Conservation (phyloP, 2,888 invertebrate species). For the Oscheius sp. region DNA sequence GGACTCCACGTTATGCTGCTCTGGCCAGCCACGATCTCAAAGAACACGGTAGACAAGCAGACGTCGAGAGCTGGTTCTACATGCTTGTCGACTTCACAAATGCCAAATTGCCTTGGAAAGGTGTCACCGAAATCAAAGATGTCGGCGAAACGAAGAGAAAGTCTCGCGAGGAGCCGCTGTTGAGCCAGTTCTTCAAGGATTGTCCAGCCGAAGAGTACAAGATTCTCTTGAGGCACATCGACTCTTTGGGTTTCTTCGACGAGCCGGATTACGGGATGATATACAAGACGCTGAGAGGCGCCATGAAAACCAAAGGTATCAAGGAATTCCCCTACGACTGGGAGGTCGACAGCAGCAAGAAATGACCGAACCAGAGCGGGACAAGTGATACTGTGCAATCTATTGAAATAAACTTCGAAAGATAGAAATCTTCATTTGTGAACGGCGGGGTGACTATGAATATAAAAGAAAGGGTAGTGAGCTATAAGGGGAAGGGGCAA, state of each 20-base stretch:
- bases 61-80: constrained; percentile 66
- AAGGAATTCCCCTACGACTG: constrained; percentile 43
- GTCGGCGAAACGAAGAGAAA: constrained; percentile 52
- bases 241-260: constrained; percentile 43
- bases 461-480: background rate
- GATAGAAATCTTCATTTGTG: constrained; percentile 31
- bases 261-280: constrained; percentile 51
- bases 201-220: constrained; percentile 50
- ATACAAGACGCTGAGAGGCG: constrained; percentile 43
- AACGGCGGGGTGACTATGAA: background rate
- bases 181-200: constrained; percentile 43
- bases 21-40: constrained; percentile 57
- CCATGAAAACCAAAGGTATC: constrained; percentile 40
- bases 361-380: too few species aligned
- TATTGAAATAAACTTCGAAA: background rate
- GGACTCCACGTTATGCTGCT: constrained; percentile 66
- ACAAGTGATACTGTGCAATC: too few species aligned
- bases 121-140: constrained; percentile 58
- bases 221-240: constrained; percentile 47
- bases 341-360: constrained; percentile 16
- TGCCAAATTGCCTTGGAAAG: constrained; percentile 67
- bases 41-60: constrained; percentile 64
- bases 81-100: constrained; percentile 67
- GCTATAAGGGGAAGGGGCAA: background rate
- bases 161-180: constrained; percentile 21